These are phyloP conservation scores for Drosophila paranaensis DNA, from an alignment of 2,888 invertebrate genomes.

Conservation along the genomic window DNA sequence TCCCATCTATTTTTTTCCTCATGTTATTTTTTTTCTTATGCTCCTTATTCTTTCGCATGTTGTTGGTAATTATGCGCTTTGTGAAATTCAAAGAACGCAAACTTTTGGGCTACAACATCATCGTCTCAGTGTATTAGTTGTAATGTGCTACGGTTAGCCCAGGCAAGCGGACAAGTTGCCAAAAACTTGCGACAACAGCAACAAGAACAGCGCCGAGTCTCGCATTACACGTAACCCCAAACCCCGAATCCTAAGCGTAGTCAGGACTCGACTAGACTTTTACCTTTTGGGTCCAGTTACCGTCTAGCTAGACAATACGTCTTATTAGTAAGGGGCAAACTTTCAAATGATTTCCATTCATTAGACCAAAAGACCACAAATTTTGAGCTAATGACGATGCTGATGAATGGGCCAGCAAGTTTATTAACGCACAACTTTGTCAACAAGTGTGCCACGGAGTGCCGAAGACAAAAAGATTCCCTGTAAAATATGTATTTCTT, in stretches of 20 bases:
- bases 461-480: not conserved
- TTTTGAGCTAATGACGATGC: conserved; percentile 61
- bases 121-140: conserved; percentile 75
- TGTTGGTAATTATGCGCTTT: conserved; percentile 78
- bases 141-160: conserved; percentile 69
- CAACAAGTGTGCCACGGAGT: not conserved
- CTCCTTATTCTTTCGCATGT: conserved; percentile 51
- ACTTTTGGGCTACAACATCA: conserved; percentile 67
- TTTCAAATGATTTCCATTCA: conserved; percentile 70
- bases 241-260: conserved; percentile 5
- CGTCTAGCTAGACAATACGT: conserved; percentile 66
- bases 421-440: conserved; percentile 38
- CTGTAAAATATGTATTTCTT: not conserved
- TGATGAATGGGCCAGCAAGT: conserved; percentile 53
- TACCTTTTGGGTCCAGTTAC: conserved; percentile 40
- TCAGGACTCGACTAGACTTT: conserved; percentile 9
- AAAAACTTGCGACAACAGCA: conserved; percentile 65
- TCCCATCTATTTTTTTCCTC: conserved; percentile 38
- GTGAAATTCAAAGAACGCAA: conserved; percentile 69
- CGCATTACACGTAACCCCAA: conserved; percentile 36
- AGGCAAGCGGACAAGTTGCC: conserved; percentile 62
- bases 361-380: conserved; percentile 51
- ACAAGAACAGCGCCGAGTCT: conserved; percentile 43
- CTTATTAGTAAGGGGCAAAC: conserved; percentile 67
- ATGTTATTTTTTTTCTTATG: conserved; percentile 10